Percentiles rank a stretch among this genome's conserved stretches.
These are phyloP conservation scores for Criorhina ranunculi DNA, from an alignment of 2,888 invertebrate genomes.

Conservation along the genomic window DNA sequence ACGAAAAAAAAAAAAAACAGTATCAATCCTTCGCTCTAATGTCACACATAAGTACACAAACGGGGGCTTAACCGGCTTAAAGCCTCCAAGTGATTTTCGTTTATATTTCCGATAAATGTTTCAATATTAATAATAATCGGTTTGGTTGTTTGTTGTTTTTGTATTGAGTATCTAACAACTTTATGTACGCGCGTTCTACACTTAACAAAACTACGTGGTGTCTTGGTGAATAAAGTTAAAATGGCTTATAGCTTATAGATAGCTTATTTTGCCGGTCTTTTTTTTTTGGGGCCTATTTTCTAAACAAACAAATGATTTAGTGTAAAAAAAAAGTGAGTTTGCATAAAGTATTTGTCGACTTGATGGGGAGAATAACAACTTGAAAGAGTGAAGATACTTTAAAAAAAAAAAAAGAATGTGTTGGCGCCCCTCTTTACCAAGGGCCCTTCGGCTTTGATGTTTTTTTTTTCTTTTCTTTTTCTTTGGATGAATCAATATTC, in stretches of 20 bases:
- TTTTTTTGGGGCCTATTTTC: conserved; percentile 7
- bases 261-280: conserved; percentile 15
- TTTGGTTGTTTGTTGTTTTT: conserved; percentile 18
- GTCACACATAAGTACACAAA: conserved; percentile 55
- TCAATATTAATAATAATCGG: conserved; percentile 33
- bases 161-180: neutral
- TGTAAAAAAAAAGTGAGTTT: conserved; percentile 56
- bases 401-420: too few species aligned
- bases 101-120: conserved; percentile 26
- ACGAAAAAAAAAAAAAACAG: conserved; percentile 36
- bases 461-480: conserved; percentile 32
- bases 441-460: conserved; percentile 56
- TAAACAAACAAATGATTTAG: conserved; percentile 21
- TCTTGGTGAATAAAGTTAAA: conserved; percentile 3
- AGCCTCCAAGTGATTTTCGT: conserved; percentile 41
- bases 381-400: neutral
- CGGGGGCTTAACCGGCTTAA: conserved; percentile 57
- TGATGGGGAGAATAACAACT: conserved; percentile 42
- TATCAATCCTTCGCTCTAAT: conserved; percentile 59
- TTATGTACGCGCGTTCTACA: conserved; percentile 15
- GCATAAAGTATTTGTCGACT: conserved; percentile 65
- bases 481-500: conserved; percentile 39
- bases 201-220: conserved; percentile 27
- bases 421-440: conserved; percentile 41
- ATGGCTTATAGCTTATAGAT: conserved; percentile 28